Evolutionary conservation across 2,113 vertebrate genomes (phyloP), one percentile per base, ranked within the genome.

Genomic region (Phaethornis superciliosus): DNA sequence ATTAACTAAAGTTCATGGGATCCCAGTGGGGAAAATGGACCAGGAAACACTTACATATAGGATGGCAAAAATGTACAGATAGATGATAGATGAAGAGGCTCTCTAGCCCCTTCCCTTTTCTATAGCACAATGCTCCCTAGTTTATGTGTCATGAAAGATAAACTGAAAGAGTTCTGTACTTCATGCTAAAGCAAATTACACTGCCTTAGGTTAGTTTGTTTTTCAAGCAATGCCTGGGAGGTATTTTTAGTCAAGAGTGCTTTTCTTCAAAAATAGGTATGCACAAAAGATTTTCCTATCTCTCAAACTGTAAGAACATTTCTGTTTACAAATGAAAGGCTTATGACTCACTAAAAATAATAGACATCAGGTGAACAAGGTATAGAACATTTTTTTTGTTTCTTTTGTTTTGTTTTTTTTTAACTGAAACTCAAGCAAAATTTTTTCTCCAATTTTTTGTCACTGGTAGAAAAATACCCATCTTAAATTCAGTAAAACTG

Each of bases 301-400:
- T 89, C n/a, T 93, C 76, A 92, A 82, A 84, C 86, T 59, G 51
- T 85, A 81, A 94, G 51, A 95, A 78, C 23, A 52, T 83, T 88
- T 91, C 42, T 95, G 46, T 55, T 92, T 84, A 70, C 24, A 93
- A 88, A 83, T 55, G 60, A 78, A 94, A 85, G 20, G 6, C 51
- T 85, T 77, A 83, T 89, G 83, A 81, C 80, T 94, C 85, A 83
- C 16, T 67, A 88, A 88, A 72, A 88, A 72, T 74, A 91, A 54
- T 55, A 19, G 8, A 69, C 37, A 76, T 74, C 40, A 44, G 28
- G 32, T 22, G 42, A 94, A 88, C 14, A 79, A 75, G 51, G 17
- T 35, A 77, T n/a, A 67, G 77, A 92, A 78, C 8, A 58, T 7
- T 3, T 28, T 55, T 74, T 62, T 55, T 30, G 2, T 23, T 64